These are phyloP conservation scores for Apostichopus japonicus DNA, from an alignment of 35 echinoderm and acorn worm genomes.

Conservation along the genomic window DNA sequence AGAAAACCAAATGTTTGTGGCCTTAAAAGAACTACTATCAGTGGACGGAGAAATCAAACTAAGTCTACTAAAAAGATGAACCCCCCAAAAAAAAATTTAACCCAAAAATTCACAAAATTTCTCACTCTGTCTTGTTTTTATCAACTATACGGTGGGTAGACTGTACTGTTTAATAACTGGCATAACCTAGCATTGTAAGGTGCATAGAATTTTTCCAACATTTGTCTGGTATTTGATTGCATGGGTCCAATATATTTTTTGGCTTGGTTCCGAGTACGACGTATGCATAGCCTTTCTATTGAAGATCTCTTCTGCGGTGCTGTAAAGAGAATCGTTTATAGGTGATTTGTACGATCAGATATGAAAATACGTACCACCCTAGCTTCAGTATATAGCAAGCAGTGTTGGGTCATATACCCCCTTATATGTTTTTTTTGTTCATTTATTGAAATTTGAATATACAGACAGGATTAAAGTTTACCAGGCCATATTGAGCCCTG, in stretches of 20 bases:
- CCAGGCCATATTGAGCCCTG: too few species aligned
- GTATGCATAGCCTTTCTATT: background rate
- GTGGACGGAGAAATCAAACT: background rate
- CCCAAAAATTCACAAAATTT: background rate
- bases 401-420: too few species aligned
- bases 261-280: background rate
- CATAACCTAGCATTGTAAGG: background rate
- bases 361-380: too few species aligned
- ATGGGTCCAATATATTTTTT: conserved; percentile 1
- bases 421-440: too few species aligned
- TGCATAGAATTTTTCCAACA: conserved; percentile 4
- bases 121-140: too few species aligned
- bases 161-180: background rate
- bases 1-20: background rate
- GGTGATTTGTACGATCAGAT: too few species aligned
- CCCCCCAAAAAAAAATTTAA: background rate
- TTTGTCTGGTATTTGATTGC: background rate
- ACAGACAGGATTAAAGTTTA: too few species aligned
- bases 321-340: conserved; percentile 15
- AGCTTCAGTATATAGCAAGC: too few species aligned
- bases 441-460: too few species aligned
- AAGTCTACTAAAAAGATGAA: background rate
- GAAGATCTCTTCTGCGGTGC: background rate
- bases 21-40: background rate
- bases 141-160: background rate